Evolutionary conservation across 1,140 invertebrate species (phyloP), one percentile per base, ranked within the genome.

Genomic region (Drosophila albomicans): DNA sequence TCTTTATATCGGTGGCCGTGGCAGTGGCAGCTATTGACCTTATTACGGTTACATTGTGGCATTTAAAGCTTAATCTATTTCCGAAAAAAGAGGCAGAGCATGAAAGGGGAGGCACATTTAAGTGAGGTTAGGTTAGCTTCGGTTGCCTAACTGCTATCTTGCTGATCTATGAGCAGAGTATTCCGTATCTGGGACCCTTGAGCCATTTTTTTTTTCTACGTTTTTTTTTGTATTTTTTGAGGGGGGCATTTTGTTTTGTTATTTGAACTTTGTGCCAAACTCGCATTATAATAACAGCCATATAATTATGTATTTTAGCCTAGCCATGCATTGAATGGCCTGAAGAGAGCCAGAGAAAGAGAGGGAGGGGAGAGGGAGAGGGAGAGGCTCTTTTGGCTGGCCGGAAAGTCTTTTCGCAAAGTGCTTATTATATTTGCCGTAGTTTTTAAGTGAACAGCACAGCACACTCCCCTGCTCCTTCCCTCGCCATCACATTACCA

Each of bases 221-320:
- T 64, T 52, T 41, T 6, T 41, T 16, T 35, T 35, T 16, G 38
- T 5, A 20, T 10, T 49, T 20, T 46, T 16, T 46, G 54, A 30
- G 43, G 20, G 46, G 38, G 15, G 8, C 38, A 63, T 74, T 48
- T 20, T 51, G 46, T 64, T 78, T 75, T 75, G 74, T 71, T 75
- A 49, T 68, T 72, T 85, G 32, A 82, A 88, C 68, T 86, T 82
- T 88, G 62, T 49, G 52, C 76, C 58, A 88, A 25, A 88, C 82
- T 86, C 72, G 72, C 82, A 86, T 86, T 86, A 88, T 79, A 74
- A 86, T 79, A 88, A 79, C 68, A 67, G 72, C 56, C 72, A 82
- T 76, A 82, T 86, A 88, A 88, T 82, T 82, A 82, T 88, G 84
- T 75, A 86, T 86, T 86, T 87, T 67, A 64, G 64, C 62, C 43